Conservation (phyloP, 2,113 vertebrate species). For the Tyrannus savana region DNA sequence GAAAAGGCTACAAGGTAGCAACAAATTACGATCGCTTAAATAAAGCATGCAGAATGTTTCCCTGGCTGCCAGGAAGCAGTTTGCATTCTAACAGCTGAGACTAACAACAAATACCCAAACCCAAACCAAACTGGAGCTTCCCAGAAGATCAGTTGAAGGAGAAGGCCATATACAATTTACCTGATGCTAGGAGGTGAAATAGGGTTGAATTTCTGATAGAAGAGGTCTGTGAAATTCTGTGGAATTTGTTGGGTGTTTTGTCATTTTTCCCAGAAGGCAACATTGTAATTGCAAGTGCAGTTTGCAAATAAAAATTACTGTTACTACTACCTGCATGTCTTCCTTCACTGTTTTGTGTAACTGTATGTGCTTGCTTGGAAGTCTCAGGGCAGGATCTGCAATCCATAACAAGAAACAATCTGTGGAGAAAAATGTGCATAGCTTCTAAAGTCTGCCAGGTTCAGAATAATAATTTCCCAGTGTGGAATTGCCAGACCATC, state of each 20-base stretch:
- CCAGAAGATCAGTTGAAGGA: neutral
- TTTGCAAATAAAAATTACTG: slow-evolving; percentile 39
- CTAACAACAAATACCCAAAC: neutral
- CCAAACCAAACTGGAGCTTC: neutral
- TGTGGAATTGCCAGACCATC: neutral
- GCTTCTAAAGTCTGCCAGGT: neutral
- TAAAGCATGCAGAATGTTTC: neutral
- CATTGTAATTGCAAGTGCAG: neutral
- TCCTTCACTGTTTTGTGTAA: neutral
- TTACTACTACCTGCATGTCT: slow-evolving; percentile 2
- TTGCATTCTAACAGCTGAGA: neutral
- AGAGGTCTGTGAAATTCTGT: neutral
- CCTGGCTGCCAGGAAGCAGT: neutral
- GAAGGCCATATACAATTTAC: neutral
- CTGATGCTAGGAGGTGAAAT: neutral
- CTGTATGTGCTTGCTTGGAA: neutral
- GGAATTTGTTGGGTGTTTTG: neutral
- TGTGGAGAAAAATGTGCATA: neutral
- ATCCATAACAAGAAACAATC: neutral
- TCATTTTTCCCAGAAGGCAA: neutral
- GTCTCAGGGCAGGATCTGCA: neutral
- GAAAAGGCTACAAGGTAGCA: neutral
- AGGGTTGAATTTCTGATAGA: neutral
- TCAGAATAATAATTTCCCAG: neutral
- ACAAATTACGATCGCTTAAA: neutral